Percentiles rank a stretch among this genome's conserved stretches.
Conservation (phyloP, 2,797 vertebrate species). For the Ceyx erithaca region DNA sequence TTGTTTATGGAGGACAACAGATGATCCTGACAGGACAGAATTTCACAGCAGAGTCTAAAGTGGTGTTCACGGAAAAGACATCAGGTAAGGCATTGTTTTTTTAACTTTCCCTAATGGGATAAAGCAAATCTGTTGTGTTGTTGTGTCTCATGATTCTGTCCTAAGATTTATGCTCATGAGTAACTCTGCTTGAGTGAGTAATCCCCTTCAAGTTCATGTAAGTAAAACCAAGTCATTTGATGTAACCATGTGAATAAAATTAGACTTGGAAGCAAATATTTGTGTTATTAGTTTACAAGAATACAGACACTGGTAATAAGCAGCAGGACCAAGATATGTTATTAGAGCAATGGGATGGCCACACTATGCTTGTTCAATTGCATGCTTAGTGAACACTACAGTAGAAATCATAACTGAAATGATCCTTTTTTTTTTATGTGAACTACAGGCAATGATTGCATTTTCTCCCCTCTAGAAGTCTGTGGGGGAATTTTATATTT, state of each 20-base stretch:
- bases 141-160: not conserved
- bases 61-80: constrained; percentile 94
- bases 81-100: constrained; percentile 82
- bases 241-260: not conserved
- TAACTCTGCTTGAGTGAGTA: not conserved
- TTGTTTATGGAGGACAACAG: constrained; percentile 90
- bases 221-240: not conserved
- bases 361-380: not conserved
- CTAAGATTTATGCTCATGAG: not conserved
- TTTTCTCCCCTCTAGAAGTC: not conserved
- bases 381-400: not conserved
- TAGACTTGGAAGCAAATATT: not conserved
- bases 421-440: not conserved
- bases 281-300: not conserved
- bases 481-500: not conserved
- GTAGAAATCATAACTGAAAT: not conserved
- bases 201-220: not conserved
- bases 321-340: not conserved
- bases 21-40: constrained; percentile 97
- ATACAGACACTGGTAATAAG: not conserved
- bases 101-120: not conserved
- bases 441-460: not conserved
- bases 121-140: not conserved
- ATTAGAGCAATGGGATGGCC: not conserved
- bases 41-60: constrained; percentile 93